Percentiles rank a stretch among this genome's conserved stretches.
Evolutionary conservation across 2,113 vertebrate genomes (phyloP).

Genomic region (Carettochelys insculpta): DNA sequence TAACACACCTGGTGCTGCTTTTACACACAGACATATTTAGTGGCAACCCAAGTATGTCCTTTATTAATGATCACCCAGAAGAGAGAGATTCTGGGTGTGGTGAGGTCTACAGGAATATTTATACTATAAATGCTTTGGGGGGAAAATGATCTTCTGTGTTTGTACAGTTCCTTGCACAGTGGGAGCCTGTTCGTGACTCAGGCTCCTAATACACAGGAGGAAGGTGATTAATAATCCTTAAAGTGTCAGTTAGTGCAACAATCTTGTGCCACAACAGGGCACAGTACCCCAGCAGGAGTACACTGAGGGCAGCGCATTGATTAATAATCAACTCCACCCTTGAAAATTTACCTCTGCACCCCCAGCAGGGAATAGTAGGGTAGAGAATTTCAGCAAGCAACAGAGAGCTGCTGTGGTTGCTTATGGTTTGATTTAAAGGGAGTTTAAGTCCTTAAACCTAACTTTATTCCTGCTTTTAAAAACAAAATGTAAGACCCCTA

Average conservation of each 20-base stretch:
- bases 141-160: not conserved
- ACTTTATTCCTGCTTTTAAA: not conserved
- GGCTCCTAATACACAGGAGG: not conserved
- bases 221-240: not conserved
- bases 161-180: not conserved
- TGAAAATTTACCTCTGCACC: not conserved
- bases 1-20: not conserved
- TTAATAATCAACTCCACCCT: not conserved
- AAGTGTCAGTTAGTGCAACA: not conserved
- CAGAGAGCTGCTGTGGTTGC: not conserved
- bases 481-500: not conserved
- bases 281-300: not conserved
- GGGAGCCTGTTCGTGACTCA: not conserved
- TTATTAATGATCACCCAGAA: not conserved
- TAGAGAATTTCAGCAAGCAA: not conserved
- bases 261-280: not conserved
- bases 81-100: not conserved
- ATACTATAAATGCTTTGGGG: not conserved
- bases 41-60: not conserved
- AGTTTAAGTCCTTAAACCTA: not conserved
- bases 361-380: not conserved
- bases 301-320: not conserved
- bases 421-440: not conserved
- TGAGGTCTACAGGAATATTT: not conserved
- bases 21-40: not conserved